Evolutionary conservation across 2,113 vertebrate genomes (phyloP).

Genomic region (Tachysurus vachellii): DNA sequence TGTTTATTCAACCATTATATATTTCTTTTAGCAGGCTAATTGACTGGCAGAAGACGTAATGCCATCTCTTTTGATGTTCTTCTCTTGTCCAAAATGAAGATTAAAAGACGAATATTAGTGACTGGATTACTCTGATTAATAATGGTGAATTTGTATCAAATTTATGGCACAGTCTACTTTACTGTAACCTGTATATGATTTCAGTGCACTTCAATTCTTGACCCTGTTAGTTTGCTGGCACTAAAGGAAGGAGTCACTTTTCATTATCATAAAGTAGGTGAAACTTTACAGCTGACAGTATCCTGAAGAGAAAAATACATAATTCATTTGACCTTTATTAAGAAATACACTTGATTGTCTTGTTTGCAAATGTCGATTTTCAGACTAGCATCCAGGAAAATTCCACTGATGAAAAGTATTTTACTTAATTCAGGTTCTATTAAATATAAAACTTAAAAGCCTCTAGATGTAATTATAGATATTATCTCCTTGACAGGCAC

Average conservation of each 20-base stretch:
- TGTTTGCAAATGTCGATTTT: not conserved
- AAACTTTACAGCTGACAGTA: not conserved
- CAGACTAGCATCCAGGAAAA: not conserved
- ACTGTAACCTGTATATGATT: not conserved
- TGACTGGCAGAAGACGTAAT: not conserved
- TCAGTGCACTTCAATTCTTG: too few species aligned
- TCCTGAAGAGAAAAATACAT: not conserved
- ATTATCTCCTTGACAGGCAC: slow-evolving; percentile 21
- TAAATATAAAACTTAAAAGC: slow-evolving; percentile 14
- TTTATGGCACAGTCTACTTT: not conserved
- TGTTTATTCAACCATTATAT: not conserved
- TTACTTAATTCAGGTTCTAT: slow-evolving; percentile 9
- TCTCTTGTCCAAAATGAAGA: not conserved
- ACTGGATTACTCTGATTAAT: not conserved
- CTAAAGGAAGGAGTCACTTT: not conserved
- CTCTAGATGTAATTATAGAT: not conserved
- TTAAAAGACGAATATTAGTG: not conserved
- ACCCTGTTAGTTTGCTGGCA: not conserved
- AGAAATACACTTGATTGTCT: not conserved
- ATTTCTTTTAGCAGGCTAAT: not conserved
- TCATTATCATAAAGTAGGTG: not conserved
- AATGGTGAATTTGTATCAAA: not conserved
- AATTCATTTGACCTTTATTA: not conserved
- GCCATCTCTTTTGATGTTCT: not conserved
- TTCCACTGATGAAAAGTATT: not conserved